Evolutionary conservation across 2,888 invertebrate species (phyloP).

Genomic region (Sicus ferrugineus): DNA sequence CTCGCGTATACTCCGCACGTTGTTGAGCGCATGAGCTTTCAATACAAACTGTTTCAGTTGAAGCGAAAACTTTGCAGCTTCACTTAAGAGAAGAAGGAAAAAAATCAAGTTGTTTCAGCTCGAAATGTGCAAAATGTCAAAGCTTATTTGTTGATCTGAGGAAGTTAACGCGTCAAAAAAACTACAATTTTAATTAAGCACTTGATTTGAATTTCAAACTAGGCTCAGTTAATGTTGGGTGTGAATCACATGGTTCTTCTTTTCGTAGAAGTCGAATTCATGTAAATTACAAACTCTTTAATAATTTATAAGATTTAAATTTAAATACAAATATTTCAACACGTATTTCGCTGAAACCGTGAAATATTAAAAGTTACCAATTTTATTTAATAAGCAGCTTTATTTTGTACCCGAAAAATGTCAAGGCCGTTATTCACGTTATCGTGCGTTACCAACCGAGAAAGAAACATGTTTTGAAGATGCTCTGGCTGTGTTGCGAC

Average conservation of each 20-base stretch:
- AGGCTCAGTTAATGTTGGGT: too few species aligned
- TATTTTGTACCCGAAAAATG: neutral
- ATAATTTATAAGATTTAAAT: neutral
- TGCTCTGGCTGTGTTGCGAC: neutral
- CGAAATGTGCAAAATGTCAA: constrained; percentile 17
- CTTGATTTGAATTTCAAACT: neutral
- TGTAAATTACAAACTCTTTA: neutral
- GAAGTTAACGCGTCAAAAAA: too few species aligned
- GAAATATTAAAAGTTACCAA: neutral
- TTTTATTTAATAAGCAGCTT: neutral
- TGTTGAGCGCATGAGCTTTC: constrained; percentile 54
- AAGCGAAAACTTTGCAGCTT: constrained; percentile 46
- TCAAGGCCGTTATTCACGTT: constrained; percentile 16
- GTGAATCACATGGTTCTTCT: neutral
- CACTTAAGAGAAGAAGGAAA: constrained; percentile 31
- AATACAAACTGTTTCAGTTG: constrained; percentile 51
- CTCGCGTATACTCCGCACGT: constrained; percentile 40
- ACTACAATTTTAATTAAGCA: neutral
- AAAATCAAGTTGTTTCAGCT: constrained; percentile 10
- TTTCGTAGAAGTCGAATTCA: neutral
- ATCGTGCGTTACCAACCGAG: neutral
- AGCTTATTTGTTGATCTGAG: neutral
- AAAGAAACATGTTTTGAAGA: neutral
- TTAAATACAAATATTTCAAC: too few species aligned
- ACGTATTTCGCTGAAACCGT: too few species aligned